Conservation (phyloP, 1,140 invertebrate genomes). For the Glossosoma conforme region DNA sequence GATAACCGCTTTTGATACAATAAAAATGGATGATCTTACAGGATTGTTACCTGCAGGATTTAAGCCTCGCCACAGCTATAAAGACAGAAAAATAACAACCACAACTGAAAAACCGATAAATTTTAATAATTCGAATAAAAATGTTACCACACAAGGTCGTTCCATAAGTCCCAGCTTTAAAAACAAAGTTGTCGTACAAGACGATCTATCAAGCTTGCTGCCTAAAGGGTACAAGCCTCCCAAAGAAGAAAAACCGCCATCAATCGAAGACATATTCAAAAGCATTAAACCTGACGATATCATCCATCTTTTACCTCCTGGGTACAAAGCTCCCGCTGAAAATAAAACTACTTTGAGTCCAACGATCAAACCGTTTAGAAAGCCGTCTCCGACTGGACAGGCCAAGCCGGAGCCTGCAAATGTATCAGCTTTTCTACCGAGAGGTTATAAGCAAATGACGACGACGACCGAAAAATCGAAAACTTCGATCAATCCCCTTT, state of each 20-base stretch:
- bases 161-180: slow-evolving; percentile 35
- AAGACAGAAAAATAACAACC: slow-evolving; percentile 50
- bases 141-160: slow-evolving; percentile 25
- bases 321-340: slow-evolving; percentile 47
- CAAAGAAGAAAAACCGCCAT: slow-evolving; percentile 39
- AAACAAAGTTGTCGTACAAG: slow-evolving; percentile 50
- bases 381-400: slow-evolving; percentile 29
- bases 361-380: slow-evolving; percentile 31
- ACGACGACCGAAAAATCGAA: slow-evolving; percentile 41
- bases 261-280: slow-evolving; percentile 28
- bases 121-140: no score
- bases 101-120: slow-evolving; percentile 36
- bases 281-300: slow-evolving; percentile 35
- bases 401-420: slow-evolving; percentile 53
- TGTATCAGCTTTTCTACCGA: slow-evolving; percentile 59
- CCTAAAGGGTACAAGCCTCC: slow-evolving; percentile 61
- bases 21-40: slow-evolving; percentile 57
- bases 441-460: slow-evolving; percentile 51
- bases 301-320: slow-evolving; percentile 47
- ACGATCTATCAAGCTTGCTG: slow-evolving; percentile 57
- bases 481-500: slow-evolving; percentile 38
- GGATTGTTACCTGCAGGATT: slow-evolving; percentile 59
- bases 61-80: slow-evolving; percentile 50
- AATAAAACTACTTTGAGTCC: slow-evolving; percentile 36
- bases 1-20: slow-evolving; percentile 50